Evolutionary conservation across 2,888 invertebrate genomes (phyloP).

Genomic region (Eretmocerus hayati): DNA sequence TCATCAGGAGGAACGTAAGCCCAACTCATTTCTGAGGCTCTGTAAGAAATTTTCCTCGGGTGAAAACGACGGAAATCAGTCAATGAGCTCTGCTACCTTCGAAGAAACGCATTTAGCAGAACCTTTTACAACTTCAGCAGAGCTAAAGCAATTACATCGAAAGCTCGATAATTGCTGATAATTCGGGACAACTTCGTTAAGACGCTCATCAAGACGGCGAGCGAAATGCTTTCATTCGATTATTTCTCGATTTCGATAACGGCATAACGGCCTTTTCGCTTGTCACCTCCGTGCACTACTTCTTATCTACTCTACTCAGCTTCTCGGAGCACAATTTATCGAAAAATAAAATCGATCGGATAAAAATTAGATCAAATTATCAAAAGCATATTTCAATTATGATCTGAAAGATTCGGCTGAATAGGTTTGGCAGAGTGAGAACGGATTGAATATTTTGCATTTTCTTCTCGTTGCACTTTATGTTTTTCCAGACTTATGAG

Average conservation of each 20-base stretch:
- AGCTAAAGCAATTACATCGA: conserved; percentile 43
- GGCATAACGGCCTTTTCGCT: conserved; percentile 26
- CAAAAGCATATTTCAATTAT: too few species aligned
- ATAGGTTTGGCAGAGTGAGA: too few species aligned
- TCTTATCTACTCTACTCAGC: too few species aligned
- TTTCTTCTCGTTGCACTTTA: too few species aligned
- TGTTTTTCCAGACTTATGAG: too few species aligned
- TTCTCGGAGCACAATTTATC: too few species aligned
- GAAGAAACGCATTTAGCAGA: conserved; percentile 39
- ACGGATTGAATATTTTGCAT: too few species aligned
- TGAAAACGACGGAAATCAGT: conserved; percentile 17
- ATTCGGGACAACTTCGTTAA: conserved; percentile 46
- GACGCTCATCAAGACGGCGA: conserved; percentile 42
- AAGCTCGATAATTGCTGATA: conserved; percentile 47
- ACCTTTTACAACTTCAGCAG: conserved; percentile 40
- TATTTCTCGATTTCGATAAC: conserved; percentile 45
- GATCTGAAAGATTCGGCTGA: too few species aligned
- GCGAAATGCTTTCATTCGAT: conserved; percentile 45
- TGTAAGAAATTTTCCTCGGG: conserved; percentile 6
- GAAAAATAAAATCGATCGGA: too few species aligned
- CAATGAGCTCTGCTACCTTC: conserved; percentile 14
- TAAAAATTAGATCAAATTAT: too few species aligned
- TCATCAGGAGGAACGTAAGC: too few species aligned
- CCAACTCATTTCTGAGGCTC: too few species aligned
- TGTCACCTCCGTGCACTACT: conserved; percentile 13